Evolutionary conservation across 92 coral and sea anemone genomes (phyloP), one percentile per base, ranked within the genome.

Genomic region (Phenganax marumi): DNA sequence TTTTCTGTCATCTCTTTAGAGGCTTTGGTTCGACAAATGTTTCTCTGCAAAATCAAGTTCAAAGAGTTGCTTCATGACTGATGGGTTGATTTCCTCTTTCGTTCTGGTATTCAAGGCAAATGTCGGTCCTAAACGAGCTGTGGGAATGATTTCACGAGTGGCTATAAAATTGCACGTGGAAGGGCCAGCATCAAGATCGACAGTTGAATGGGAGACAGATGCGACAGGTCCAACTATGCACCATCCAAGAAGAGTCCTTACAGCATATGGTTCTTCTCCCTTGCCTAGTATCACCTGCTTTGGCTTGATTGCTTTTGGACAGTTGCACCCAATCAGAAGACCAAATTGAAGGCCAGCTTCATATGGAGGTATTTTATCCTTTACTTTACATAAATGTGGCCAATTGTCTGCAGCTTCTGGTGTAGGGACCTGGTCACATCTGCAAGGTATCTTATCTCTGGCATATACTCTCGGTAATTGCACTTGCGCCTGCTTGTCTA

Each of bases 391-490:
- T 7, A 84, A 62, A 47, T 85, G 84, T 7, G 12, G 39, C 88
- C 88, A 85, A 8, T 18, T 56, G 19, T 60, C 52, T 24, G 78
- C 75, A 18, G 73, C 11, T 70, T 77, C 79, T 55, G 88, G 77
- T 68, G 76, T 48, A 25, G 84, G 88, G 12, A 85, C 78, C 52
- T 85, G 88, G 61, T 77, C 83, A 19, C 77, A n/a, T 53, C 79
- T 0, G 17, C 39, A 53, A n/a, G 88, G 88, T 3, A 85, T 63
- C 2, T 22, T 57, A 3, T 68, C 84, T 75, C 89, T 85, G 3
- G 90, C 77, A 82, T 90, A 88, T 24, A 84, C 69, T 60, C 70
- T 81, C 23, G 89, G 89, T 26, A 87, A 88, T 18, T 76, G 63
- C 21, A 87, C 81, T 17, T 81, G 49, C 12, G 63, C 89, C 50